Evolutionary conservation across 2,888 invertebrate species (phyloP), one percentile per base, ranked within the genome.

Genomic region (Tenodera sinensis): DNA sequence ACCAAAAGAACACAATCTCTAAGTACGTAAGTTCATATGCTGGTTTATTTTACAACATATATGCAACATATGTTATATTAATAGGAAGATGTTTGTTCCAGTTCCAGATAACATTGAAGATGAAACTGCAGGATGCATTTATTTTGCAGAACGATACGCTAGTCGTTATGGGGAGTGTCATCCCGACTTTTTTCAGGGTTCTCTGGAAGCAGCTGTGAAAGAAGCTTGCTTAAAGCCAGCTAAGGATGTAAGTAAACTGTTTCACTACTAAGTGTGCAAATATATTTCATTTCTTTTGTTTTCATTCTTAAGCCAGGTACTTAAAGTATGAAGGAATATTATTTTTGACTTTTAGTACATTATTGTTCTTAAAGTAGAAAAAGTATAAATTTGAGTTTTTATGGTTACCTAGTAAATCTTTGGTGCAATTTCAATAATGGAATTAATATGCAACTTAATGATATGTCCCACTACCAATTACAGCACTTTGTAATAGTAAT

Each of bases 171-270:
- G 98, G 0, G 96, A 96, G 85, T 96, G 96, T 92, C 97, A 97
- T 93, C 98, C 99, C 3, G 95, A 96, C 91, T 99, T 99, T 94
- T 99, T 97, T 94, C 97, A 97, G 92, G 98, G 99, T 83, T 96
- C 97, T 47, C 94, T 99, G 89, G 98, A 98, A 91, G 97, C 98
- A 93, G 98, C 98, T 86, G 95, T 98, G 90, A 97, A 97, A 93
- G 98, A 98, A 93, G 97, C 98, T 42, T 97, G 98, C 93, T 95
- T 96, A 91, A 97, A 97, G 93, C 97, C 98, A 90, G 98, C 98
- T 89, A 97, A 96, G 94, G 98, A 98, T 94, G 98, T 98, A 94
- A 93, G 94, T 93, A 71, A 30, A 81, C 88, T 83, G 87, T 83
- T 27, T 15, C 9, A 42, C 9, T 12, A 42, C 42, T 42, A 2